Conservation (phyloP, 2,888 invertebrate genomes). For the Phyllotreta cruciferae region DNA sequence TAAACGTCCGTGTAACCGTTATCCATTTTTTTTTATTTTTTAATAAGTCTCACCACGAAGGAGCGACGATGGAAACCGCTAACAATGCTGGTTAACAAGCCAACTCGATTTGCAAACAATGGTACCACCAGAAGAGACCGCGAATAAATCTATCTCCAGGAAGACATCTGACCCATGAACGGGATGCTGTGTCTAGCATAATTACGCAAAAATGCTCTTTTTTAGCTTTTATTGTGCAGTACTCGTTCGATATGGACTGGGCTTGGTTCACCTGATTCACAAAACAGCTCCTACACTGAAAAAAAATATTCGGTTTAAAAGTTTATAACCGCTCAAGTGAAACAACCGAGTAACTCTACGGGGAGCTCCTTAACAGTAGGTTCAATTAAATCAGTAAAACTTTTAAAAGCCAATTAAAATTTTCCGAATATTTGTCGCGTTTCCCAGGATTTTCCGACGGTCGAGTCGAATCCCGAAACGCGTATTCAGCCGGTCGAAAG, state of each 20-base stretch:
- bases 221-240: constrained; percentile 21
- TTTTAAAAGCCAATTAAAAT: neutral
- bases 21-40: constrained; percentile 41
- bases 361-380: too few relatives aligned
- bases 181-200: constrained; percentile 47
- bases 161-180: constrained; percentile 53
- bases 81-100: constrained; percentile 58
- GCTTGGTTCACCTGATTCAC: neutral
- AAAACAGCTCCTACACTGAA: neutral
- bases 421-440: neutral
- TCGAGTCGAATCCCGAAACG: constrained; percentile 17
- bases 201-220: constrained; percentile 40
- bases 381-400: too few relatives aligned
- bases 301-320: neutral
- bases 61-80: constrained; percentile 50
- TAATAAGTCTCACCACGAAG: constrained; percentile 47
- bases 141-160: constrained; percentile 53
- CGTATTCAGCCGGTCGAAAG: constrained; percentile 41
- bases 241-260: constrained; percentile 21
- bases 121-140: constrained; percentile 52
- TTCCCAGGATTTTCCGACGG: constrained; percentile 5
- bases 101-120: constrained; percentile 59
- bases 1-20: constrained; percentile 30
- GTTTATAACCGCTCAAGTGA: neutral
- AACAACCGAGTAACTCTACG: neutral